Evolutionary conservation across 1,140 invertebrate genomes (phyloP).

Genomic region (Hetaerina americana): DNA sequence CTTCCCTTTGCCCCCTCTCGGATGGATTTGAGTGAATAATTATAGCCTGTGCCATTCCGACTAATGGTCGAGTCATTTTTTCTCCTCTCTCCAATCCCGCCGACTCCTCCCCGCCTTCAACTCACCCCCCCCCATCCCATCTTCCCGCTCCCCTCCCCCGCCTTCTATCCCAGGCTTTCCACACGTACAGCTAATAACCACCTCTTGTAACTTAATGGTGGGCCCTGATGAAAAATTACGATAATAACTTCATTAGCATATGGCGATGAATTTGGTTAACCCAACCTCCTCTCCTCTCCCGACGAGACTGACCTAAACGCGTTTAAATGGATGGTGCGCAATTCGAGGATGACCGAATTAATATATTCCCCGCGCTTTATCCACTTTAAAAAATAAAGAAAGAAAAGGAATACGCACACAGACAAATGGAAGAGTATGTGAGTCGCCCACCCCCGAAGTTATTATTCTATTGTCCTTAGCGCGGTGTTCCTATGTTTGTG

Average conservation of each 20-base stretch:
- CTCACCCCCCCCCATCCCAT: too few relatives aligned
- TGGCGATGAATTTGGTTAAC: neutral
- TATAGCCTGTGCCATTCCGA: neutral
- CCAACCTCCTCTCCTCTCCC: neutral
- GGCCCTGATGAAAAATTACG: neutral
- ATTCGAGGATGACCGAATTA: neutral
- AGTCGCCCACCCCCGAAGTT: neutral
- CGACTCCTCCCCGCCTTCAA: neutral
- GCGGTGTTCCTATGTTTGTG: too few relatives aligned
- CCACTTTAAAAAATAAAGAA: neutral
- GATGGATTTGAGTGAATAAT: neutral
- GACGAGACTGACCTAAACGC: neutral
- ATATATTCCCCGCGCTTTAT: neutral
- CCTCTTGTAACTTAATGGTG: neutral
- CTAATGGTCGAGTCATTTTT: neutral
- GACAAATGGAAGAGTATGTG: too few relatives aligned
- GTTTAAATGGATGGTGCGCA: neutral
- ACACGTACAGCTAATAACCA: neutral
- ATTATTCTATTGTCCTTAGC: neutral
- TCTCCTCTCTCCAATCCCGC: neutral
- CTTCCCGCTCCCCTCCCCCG: too few relatives aligned
- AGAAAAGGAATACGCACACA: too few relatives aligned
- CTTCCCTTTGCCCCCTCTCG: neutral
- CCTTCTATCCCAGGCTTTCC: too few relatives aligned
- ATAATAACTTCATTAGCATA: neutral